Conservation (phyloP, 1,140 invertebrate species). For the Metopolophium dirhodum region DNA sequence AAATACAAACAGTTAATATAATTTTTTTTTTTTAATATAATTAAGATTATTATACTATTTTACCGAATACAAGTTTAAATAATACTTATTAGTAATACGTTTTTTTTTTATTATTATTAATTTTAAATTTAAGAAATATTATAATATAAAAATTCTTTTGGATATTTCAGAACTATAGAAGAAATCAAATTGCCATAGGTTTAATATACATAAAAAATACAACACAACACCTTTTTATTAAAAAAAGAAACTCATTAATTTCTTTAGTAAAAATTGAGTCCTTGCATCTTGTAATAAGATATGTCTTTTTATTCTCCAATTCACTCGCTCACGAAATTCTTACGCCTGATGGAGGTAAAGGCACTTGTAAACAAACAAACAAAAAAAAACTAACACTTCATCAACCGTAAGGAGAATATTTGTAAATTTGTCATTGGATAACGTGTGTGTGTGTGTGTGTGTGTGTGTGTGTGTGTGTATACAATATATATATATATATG, state of each 20-base stretch:
- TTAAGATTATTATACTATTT: background rate
- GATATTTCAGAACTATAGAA: background rate
- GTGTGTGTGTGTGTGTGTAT: background rate
- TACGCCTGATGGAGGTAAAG: background rate
- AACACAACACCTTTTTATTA: background rate
- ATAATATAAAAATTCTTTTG: background rate
- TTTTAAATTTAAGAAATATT: background rate
- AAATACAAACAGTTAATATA: background rate
- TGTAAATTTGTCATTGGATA: background rate
- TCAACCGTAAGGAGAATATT: background rate
- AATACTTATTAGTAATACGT: background rate
- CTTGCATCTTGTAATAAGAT: background rate
- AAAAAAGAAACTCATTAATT: slow-evolving; percentile 10
- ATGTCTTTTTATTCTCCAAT: slow-evolving; percentile 10
- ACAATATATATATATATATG: too few relatives aligned
- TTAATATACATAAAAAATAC: background rate
- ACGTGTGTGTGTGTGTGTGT: background rate
- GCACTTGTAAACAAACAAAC: background rate
- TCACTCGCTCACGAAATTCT: background rate
- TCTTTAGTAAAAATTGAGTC: background rate
- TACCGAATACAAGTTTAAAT: background rate
- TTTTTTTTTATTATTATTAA: background rate
- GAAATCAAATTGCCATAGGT: background rate
- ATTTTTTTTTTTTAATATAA: background rate
- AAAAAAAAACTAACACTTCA: background rate